Conservation (phyloP, 1,140 invertebrate species). For the Goniozus legneri region DNA sequence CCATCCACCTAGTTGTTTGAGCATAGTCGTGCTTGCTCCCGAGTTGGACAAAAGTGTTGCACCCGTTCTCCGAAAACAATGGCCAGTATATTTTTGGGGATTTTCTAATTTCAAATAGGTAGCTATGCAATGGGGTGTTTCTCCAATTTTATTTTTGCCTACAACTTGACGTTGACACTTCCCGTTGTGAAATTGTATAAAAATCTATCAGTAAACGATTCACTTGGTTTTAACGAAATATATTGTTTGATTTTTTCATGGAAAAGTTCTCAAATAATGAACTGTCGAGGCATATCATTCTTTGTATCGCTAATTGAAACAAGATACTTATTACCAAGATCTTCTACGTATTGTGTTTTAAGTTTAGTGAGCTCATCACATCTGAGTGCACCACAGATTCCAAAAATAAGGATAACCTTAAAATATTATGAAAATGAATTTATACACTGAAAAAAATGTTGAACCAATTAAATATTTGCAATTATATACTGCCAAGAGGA, state of each 20-base stretch:
- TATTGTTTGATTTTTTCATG: constrained; percentile 16
- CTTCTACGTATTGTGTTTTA: constrained; percentile 16
- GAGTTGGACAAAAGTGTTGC: constrained; percentile 13
- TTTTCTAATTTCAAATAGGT: constrained; percentile 20
- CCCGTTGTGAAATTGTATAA: constrained; percentile 19
- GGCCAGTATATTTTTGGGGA: constrained; percentile 19
- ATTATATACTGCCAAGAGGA: no score
- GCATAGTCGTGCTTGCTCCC: constrained; percentile 19
- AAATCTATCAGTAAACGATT: constrained; percentile 14
- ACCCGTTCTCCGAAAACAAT: constrained; percentile 12
- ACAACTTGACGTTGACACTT: constrained; percentile 22
- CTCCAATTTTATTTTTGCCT: constrained; percentile 17
- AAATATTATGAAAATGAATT: constrained; percentile 10
- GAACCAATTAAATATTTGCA: constrained; percentile 1
- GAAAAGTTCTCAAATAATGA: constrained; percentile 13
- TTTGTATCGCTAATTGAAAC: constrained; percentile 12
- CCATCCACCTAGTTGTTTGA: constrained; percentile 22
- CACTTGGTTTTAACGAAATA: constrained; percentile 8
- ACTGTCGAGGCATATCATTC: constrained; percentile 8
- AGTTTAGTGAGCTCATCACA: constrained; percentile 20
- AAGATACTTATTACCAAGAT: constrained; percentile 12
- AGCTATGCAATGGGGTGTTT: constrained; percentile 20
- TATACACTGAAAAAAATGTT: neutral
- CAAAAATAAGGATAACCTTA: constrained; percentile 23
- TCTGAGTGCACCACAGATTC: constrained; percentile 17